Base-by-base conservation (phyloP, 2,113 vertebrate genomes). In the Sorex araneus region DNA sequence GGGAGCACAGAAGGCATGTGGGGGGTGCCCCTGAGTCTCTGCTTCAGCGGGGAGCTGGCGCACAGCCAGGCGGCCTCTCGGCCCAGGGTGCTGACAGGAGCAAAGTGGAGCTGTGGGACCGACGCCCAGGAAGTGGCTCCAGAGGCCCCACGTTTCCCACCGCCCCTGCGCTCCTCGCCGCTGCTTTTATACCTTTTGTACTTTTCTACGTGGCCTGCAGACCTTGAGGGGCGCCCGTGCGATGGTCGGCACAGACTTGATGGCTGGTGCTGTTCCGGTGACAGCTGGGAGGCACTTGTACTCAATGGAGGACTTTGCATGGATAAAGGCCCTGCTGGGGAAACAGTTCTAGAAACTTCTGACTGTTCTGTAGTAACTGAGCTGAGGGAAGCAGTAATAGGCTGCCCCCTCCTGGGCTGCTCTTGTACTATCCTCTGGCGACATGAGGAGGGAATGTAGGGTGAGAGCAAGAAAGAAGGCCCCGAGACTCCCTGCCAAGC, bases 1-100 rank as follows among this genome's bases (percentile, higher is more conserved):
- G 91, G 95, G 87, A 95, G 36, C 93, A 94, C 60, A 45, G 84
- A 71, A 96, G 92, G 21, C 67, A 71, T 69, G 94, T 84, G 40
- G 74, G 74, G 95, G 57, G 40, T 40, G 67, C 25, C 83, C 93
- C 92, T 12, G 27, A 79, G 78, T 78, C 78, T 93, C 32, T 34
- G 60, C 79, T 69, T 83, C 75, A 9, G 1, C n/a, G 79, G 63
- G 57, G 40, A 89, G 66, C 89, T 86, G 85, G 89, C 75, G 43
- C 32, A 28, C 4, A 18, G 92, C 90, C 75, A 64, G 13, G 2
- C 78, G 78, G 36, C 74, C 1, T 36, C 66, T 90, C 0, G 0
- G 27, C 67, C 1, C 0, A 21, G 45, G 23, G 15, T 63, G 67
- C 71, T 12, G 13, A 19, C 7, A 2, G 85, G 34, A 83, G 47